These are phyloP conservation scores for Lophius piscatorius DNA, from an alignment of 2,113 vertebrate species.

Conservation along the genomic window DNA sequence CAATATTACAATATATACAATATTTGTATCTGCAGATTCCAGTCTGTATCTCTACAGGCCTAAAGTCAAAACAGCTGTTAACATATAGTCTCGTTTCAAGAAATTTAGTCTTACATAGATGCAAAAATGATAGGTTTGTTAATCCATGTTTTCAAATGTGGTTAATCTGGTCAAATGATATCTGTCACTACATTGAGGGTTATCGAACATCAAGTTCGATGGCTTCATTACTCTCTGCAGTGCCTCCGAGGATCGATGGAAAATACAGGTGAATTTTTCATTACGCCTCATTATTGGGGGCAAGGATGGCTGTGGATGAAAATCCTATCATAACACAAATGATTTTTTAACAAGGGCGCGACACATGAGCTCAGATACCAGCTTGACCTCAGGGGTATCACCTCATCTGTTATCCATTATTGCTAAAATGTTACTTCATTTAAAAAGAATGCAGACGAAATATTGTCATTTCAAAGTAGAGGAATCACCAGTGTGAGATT, in stretches of 20 bases:
- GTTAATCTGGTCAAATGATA: no score
- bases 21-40: no score
- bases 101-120: no score
- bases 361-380: constrained; percentile 56
- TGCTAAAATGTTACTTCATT: constrained; percentile 23
- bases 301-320: constrained; percentile 48
- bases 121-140: no score
- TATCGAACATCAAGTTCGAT: constrained; percentile 57
- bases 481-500: background rate
- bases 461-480: constrained; percentile 7
- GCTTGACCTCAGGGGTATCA: constrained; percentile 15
- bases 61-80: no score
- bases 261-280: constrained; percentile 51
- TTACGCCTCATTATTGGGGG: constrained; percentile 53
- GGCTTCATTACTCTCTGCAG: constrained; percentile 52
- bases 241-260: constrained; percentile 41
- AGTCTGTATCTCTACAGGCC: no score
- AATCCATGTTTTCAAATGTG: no score
- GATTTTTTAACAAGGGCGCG: constrained; percentile 54
- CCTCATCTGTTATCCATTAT: constrained; percentile 23
- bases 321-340: constrained; percentile 57
- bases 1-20: no score
- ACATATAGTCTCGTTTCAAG: no score
- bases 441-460: background rate
- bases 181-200: no score